phyloP scores from a whole-genome alignment of 2,797 vertebrate genomes.

The Falco rusticolus region DNA sequence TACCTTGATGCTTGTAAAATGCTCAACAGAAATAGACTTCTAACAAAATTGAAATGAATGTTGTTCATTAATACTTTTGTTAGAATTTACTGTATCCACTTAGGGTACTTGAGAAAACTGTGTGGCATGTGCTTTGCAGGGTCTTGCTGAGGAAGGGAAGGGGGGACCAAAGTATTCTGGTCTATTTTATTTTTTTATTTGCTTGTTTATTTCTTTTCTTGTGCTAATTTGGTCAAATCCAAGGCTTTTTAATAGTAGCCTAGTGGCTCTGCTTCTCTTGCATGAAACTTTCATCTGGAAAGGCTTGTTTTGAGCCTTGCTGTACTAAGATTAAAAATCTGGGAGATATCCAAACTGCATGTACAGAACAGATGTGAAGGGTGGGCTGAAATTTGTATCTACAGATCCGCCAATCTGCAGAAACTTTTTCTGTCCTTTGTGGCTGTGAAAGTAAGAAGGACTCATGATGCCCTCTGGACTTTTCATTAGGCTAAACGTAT shows the following conservation, averaged over 20 bases:
- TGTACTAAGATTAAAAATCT: slow-evolving; percentile 31
- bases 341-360: slow-evolving; percentile 13
- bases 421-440: slow-evolving; percentile 33
- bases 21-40: background rate
- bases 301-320: background rate
- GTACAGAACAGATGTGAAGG: slow-evolving; percentile 10
- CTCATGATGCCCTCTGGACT: background rate
- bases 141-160: background rate
- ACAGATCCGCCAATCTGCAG: background rate
- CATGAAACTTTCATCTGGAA: background rate
- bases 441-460: background rate
- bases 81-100: background rate
- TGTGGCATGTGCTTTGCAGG: background rate
- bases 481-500: background rate
- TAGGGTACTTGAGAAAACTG: background rate
- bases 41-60: background rate
- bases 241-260: background rate
- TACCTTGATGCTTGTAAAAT: background rate
- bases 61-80: background rate
- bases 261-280: background rate
- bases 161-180: background rate
- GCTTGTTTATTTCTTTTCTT: background rate
- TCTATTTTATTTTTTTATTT: background rate
- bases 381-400: background rate
- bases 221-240: background rate